Evolutionary conservation across 2,113 vertebrate species (phyloP).

Genomic region (human): DNA sequence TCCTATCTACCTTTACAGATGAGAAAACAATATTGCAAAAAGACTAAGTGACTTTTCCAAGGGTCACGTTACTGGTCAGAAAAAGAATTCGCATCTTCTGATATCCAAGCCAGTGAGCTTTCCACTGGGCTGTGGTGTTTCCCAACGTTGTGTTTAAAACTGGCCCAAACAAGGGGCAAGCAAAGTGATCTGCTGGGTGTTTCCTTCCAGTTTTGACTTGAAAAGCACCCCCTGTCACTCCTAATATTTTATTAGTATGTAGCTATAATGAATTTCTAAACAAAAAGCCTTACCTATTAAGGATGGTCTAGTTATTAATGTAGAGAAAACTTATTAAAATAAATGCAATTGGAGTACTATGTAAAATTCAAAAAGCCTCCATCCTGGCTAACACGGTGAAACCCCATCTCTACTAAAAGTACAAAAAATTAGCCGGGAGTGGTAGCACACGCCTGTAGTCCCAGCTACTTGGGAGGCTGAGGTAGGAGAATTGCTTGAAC

Average conservation of each 20-base stretch:
- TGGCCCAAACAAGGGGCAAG: not conserved
- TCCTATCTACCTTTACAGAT: not conserved
- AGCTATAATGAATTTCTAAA: conserved; percentile 10
- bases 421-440: too few relatives aligned
- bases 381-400: too few relatives aligned
- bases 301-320: not conserved
- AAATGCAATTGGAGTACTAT: not conserved
- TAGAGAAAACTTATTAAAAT: not conserved
- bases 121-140: not conserved
- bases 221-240: not conserved
- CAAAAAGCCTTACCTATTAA: not conserved
- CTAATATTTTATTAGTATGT: not conserved
- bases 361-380: not conserved
- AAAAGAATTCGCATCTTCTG: not conserved
- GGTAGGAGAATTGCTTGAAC: too few relatives aligned
- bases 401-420: too few relatives aligned
- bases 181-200: not conserved
- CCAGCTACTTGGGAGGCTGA: too few relatives aligned
- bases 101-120: not conserved
- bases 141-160: not conserved
- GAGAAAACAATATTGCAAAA: not conserved
- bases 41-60: not conserved
- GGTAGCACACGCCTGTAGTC: too few relatives aligned
- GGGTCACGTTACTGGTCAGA: not conserved
- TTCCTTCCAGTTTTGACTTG: not conserved